phyloP scores from a whole-genome alignment of 2,888 invertebrate species.

The Habrosyne pyritoides region DNA sequence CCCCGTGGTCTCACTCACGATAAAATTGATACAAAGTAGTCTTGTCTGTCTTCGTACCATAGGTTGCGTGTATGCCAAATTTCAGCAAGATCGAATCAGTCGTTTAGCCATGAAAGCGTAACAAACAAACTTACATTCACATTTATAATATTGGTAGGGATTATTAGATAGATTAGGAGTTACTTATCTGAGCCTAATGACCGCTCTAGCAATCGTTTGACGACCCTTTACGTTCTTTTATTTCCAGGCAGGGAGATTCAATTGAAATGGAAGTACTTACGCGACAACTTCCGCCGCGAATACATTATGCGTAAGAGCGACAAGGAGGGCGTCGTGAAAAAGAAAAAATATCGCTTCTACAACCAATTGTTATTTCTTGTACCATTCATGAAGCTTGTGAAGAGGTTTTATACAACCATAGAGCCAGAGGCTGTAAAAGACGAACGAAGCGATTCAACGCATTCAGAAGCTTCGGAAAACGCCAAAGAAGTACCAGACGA shows the following conservation, averaged over 20 bases:
- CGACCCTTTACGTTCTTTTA: background rate
- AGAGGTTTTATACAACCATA: background rate
- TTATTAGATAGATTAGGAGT: no score
- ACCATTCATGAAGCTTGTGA: background rate
- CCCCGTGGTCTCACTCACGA: no score
- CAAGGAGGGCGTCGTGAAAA: background rate
- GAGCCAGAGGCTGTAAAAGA: background rate
- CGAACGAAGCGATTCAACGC: background rate
- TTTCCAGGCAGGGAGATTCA: background rate
- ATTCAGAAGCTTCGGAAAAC: background rate
- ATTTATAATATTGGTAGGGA: no score
- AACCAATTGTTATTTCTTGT: background rate
- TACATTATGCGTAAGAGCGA: background rate
- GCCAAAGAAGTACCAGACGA: background rate
- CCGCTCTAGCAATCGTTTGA: background rate
- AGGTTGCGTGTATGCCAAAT: no score
- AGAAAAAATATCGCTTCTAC: background rate
- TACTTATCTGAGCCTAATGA: no score
- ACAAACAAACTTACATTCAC: no score
- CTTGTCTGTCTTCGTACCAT: no score
- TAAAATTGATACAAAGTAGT: no score
- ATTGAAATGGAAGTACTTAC: background rate
- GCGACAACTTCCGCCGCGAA: background rate
- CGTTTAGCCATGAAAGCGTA: no score
- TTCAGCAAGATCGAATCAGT: no score